A percentile compares a stretch with the other conserved stretches of the same genome.
phyloP scores from a whole-genome alignment of 2,113 vertebrate species.

The Plecotus auritus region DNA sequence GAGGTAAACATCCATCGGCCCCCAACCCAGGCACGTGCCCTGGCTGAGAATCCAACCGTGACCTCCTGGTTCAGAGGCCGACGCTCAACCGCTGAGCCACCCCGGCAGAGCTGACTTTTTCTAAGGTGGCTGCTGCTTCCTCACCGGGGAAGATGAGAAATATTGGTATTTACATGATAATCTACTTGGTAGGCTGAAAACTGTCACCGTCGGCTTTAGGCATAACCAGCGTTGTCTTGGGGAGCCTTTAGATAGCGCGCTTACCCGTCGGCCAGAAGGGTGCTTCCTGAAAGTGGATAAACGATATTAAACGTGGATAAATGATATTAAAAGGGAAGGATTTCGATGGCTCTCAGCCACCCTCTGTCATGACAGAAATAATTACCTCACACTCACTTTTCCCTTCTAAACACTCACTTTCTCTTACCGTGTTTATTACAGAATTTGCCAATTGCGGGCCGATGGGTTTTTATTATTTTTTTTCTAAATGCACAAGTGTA shows the following conservation, averaged over 20 bases:
- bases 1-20: not conserved
- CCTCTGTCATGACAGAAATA: not conserved
- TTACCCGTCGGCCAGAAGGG: not conserved
- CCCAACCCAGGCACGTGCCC: not conserved
- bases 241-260: not conserved
- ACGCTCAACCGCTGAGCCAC: not conserved
- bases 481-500: not conserved
- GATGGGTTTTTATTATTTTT: not conserved
- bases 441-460: not conserved
- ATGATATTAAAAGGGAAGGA: not conserved
- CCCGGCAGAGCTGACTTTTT: rapidly evolving
- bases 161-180: constrained; percentile 9
- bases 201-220: not conserved
- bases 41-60: rapidly evolving
- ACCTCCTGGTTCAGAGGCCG: not conserved
- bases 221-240: not conserved
- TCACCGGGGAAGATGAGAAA: not conserved
- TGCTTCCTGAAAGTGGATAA: not conserved
- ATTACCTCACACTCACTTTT: too few relatives aligned
- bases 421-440: too few relatives aligned
- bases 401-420: too few relatives aligned
- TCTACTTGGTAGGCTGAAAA: not conserved
- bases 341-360: not conserved
- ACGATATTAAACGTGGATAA: not conserved
- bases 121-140: not conserved